Base-by-base conservation (phyloP, 2,113 vertebrate species). In the Gopherus flavomarginatus region DNA sequence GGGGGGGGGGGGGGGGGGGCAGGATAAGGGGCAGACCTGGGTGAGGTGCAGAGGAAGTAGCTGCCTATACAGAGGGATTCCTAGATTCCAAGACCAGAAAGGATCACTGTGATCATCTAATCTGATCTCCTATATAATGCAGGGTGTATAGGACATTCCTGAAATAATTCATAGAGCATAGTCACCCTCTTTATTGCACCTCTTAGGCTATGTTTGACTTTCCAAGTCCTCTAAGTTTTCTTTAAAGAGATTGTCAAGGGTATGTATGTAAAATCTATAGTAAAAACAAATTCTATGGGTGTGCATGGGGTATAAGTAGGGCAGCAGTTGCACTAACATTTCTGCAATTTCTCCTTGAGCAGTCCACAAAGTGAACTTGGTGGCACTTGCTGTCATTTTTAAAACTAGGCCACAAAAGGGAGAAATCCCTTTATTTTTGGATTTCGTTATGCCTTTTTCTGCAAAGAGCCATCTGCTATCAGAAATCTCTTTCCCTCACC, bases 311-410 rank as follows among this genome's bases (percentile, higher is more conserved):
- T 31, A 35, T 17, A 35, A 65, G 31, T 65, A 65, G 59, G 14
- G 31, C 59, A 65, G 14, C 14, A 35, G 31, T 59, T 29, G 10
- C 57, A 35, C 31, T 35, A 65, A 35, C 19, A 26, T 89, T 94
- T 94, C 87, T 87, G 83, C 24, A 89, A 27, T 81, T 93, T 95
- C 93, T 80, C 44, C 78, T 83, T 90, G 54, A 83, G 35, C 81
- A 21, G 49, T 79, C 65, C 59, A 95, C 88, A 90, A 47, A 95
- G 81, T 8, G 78, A 1, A 1, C 7, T 1, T 86, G 3, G 1
- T 82, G 52, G 81, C 65, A 82, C 85, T 50, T 90, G 1, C 1
- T 1, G 0, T 85, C 8, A 57, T 93, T 93, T 81, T 5, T 38
- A 79, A 24, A 94, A 44, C 21, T 16, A 59, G 2, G 13, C 24